phyloP scores from a whole-genome alignment of 2,888 invertebrate genomes.

The Drosophila buzzatii region DNA sequence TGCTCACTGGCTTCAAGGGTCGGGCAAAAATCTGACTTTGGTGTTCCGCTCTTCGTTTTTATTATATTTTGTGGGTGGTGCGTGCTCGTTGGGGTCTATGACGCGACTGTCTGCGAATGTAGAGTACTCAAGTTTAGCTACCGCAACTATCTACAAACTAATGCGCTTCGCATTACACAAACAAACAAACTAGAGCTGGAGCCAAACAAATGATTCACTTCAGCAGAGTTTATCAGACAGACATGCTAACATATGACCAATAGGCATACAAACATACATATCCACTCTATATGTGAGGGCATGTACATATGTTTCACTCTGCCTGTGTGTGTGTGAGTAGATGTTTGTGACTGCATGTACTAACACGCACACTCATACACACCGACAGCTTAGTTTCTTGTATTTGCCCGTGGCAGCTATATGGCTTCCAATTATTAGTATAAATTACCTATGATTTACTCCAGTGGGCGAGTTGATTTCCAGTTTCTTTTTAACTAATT shows the following conservation, averaged over 20 bases:
- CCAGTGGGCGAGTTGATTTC: conserved; percentile 55
- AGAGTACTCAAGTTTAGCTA: conserved; percentile 40
- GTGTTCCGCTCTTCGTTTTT: not conserved
- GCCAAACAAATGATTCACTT: conserved; percentile 74
- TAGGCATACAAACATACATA: conserved; percentile 19
- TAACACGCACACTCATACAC: conserved; percentile 1
- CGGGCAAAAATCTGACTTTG: not conserved
- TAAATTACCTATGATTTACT: conserved; percentile 68
- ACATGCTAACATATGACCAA: conserved; percentile 57
- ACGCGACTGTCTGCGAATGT: conserved; percentile 58
- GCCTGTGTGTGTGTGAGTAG: not conserved
- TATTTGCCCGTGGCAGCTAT: conserved; percentile 32
- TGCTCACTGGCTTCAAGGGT: conserved; percentile 14
- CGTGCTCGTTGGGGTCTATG: conserved; percentile 33
- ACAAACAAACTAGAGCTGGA: conserved; percentile 50
- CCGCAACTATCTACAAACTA: conserved; percentile 55
- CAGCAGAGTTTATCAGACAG: conserved; percentile 59
- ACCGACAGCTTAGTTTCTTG: not conserved
- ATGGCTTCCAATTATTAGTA: conserved; percentile 58
- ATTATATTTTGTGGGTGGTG: conserved; percentile 39
- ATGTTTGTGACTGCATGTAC: conserved; percentile 17
- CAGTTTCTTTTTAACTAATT: conserved; percentile 56
- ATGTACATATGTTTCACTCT: conserved; percentile 3
- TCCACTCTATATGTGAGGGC: not conserved
- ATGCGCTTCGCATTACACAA: conserved; percentile 55